Evolutionary conservation across 2,888 invertebrate genomes (phyloP).

Genomic region (Limnephilus lunatus): DNA sequence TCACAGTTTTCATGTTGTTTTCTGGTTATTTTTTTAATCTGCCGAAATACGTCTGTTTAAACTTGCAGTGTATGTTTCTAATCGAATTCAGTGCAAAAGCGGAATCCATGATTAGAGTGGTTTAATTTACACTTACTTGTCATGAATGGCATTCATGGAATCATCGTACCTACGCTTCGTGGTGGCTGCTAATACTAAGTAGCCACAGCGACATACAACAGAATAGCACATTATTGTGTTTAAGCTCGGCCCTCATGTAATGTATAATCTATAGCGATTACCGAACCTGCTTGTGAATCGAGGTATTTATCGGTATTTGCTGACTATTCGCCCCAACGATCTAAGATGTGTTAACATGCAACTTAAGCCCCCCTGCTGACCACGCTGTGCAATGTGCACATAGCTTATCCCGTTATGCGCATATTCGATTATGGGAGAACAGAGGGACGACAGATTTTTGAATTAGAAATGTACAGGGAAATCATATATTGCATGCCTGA

Average conservation of each 20-base stretch:
- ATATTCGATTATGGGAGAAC: neutral
- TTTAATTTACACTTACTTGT: neutral
- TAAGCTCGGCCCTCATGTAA: neutral
- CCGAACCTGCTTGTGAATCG: neutral
- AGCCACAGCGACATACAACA: neutral
- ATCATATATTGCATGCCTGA: neutral
- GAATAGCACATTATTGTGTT: neutral
- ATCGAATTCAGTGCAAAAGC: neutral
- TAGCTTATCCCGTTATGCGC: neutral
- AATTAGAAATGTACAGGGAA: neutral
- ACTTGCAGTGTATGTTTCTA: too few relatives aligned
- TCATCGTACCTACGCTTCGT: neutral
- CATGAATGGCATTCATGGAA: neutral
- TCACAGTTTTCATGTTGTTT: neutral
- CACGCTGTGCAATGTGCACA: neutral
- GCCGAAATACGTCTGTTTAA: too few relatives aligned
- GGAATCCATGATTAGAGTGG: neutral
- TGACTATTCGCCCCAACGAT: neutral
- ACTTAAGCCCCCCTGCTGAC: neutral
- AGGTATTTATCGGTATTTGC: slow-evolving; percentile 32
- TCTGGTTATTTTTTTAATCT: neutral
- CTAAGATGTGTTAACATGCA: neutral
- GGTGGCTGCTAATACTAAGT: neutral
- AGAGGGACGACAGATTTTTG: neutral
- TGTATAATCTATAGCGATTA: slow-evolving; percentile 8